phyloP scores from a whole-genome alignment of 1,140 invertebrate genomes.

The Frieseomelitta varia region DNA sequence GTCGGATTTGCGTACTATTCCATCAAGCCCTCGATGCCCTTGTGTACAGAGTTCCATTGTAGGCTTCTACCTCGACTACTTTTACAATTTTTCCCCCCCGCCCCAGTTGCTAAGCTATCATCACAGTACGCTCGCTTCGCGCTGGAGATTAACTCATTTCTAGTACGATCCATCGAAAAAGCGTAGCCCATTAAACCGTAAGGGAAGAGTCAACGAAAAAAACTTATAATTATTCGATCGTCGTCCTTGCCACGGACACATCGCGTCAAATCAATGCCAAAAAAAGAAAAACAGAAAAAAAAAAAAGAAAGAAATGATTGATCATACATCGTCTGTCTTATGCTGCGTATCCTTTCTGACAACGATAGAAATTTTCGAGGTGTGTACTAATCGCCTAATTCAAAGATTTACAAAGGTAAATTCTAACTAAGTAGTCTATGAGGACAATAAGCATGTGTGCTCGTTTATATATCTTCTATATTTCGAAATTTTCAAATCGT shows the following conservation, averaged over 20 bases:
- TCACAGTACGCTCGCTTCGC: background rate
- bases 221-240: background rate
- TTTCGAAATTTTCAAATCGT: conserved; percentile 43
- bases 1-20: conserved; percentile 75
- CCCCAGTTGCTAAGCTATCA: conserved; percentile 15
- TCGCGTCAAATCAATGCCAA: conserved; percentile 53
- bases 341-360: conserved; percentile 17
- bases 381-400: conserved; percentile 31
- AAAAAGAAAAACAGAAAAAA: background rate
- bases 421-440: conserved; percentile 56
- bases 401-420: conserved; percentile 23
- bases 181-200: background rate
- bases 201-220: conserved; percentile 7
- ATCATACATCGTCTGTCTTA: background rate
- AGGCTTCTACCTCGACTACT: conserved; percentile 65
- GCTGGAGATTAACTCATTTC: background rate
- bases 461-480: conserved; percentile 64
- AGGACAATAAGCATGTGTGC: conserved; percentile 71
- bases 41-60: conserved; percentile 76
- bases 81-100: conserved; percentile 26
- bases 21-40: conserved; percentile 73
- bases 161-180: background rate
- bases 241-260: background rate
- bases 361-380: conserved; percentile 33
- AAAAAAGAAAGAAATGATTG: no score